Evolutionary conservation across 1,140 invertebrate genomes (phyloP), one percentile per base, ranked within the genome.

Genomic region (Dendrolimus punctatus): DNA sequence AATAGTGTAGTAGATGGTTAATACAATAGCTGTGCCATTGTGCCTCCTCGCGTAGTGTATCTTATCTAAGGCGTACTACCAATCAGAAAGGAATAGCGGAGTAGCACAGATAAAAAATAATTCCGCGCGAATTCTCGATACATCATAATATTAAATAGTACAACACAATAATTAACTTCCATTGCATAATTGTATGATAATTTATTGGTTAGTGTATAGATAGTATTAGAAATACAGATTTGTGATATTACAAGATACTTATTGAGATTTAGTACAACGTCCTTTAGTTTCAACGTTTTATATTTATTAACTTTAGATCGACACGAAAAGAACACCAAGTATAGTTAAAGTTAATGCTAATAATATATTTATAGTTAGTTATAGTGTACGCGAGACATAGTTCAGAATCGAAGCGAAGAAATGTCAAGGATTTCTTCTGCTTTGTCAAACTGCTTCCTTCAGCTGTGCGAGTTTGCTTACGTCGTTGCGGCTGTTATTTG

Each of bases 161-260:
- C 7, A 52, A 61, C 52, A 62, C 58, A 62, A 55, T 58, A 54
- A 57, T 56, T 60, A 62, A 71, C 69, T 73, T 71, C 64, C 66
- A 75, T 70, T 55, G 62, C 70, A 69, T 71, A 71, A 71, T 51
- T 45, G 58, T 69, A 62, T 62, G 40, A 58, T 66, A 69, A 54
- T 62, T 64, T 55, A 66, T 59, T 39, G 62, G 58, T 62, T 76
- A 74, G 69, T 64, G 57, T 70, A 67, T 58, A 60, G 50, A 60
- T 78, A 73, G 70, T 69, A 58, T 73, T 85, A 85, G 78, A 51
- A 65, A 69, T 79, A 85, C 77, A 79, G 71, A 81, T 79, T 80
- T 86, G 83, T 86, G 83, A 86, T 85, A 85, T 83, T 83, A 83
- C 72, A 76, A 71, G 66, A 74, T 82, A 84, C 68, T 79, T 71